Base-by-base conservation (phyloP, 2,888 invertebrate species). In the Orthonevra nobilis region DNA sequence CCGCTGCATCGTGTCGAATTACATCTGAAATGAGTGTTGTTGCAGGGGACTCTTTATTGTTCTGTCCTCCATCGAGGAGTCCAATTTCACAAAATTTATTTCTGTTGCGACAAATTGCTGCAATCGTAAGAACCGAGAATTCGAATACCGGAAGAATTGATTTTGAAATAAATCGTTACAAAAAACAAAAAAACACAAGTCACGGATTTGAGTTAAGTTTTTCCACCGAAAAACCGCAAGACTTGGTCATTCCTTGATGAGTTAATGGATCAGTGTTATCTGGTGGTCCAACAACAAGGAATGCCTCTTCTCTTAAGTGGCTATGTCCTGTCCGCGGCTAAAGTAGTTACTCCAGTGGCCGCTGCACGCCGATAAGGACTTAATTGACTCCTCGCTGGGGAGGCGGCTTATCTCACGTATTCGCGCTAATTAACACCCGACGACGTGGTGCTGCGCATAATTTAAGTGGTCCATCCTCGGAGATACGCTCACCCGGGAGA, bases 381-480 rank as follows among this genome's bases (percentile, higher is more conserved):
- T 79, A 79, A 79, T 79, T 79, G 73, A 73, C 73, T 73, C 54
- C n/a, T n/a, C n/a, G n/a, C n/a, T n/a, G 73, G 12, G 54, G 73
- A 54, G 54, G 54, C 20, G 73, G 52, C 79, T 73, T 79, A 79
- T 79, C 79, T 79, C 61, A 32, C 17, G 48, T 72, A 66, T 79
- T 79, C 23, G 73, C 66, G 79, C 79, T 79, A 79, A 79, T 79
- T 79, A 79, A 79, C 79, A 79, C 79, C 73, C 66, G 61, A 68
- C 77, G 68, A 72, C 54, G 60, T 56, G 60, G 61, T 73, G 79
- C 73, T 73, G 60, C 61, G 66, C 79, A 73, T 79, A 73, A 66
- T 68, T 73, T 79, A 79, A 66, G 73, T 64, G 64, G 46, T 64
- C 48, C 48, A n/a, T 15, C 28, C 10, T 2, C 36, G 19, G 10